These are phyloP conservation scores for Strix aluco DNA, from an alignment of 2,113 vertebrate genomes.

Conservation along the genomic window DNA sequence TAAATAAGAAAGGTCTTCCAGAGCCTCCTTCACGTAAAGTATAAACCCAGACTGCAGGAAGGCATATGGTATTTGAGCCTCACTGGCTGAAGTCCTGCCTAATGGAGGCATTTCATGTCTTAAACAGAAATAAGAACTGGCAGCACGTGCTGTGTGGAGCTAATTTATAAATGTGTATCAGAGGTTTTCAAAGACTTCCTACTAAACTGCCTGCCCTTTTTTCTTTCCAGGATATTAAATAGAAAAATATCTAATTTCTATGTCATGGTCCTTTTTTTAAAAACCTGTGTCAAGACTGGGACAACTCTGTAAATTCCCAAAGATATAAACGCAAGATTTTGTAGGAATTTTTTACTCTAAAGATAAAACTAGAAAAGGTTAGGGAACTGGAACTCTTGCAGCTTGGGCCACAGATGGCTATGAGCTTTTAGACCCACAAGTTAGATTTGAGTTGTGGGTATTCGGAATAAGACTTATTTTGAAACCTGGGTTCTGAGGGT, in stretches of 20 bases:
- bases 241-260: neutral
- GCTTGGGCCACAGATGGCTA: neutral
- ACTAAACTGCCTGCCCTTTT: neutral
- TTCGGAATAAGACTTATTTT: neutral
- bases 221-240: neutral
- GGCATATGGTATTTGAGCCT: neutral
- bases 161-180: neutral
- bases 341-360: neutral
- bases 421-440: neutral
- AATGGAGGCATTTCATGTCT: neutral
- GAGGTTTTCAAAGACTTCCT: neutral
- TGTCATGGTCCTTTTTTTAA: neutral
- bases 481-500: neutral
- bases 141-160: neutral
- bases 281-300: neutral
- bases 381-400: neutral
- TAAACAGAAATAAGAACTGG: neutral
- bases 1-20: neutral
- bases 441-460: neutral
- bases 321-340: fast-evolving
- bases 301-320: fast-evolving
- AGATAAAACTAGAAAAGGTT: neutral
- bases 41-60: neutral
- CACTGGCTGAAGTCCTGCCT: neutral
- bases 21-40: neutral